Evolutionary conservation across 2,888 invertebrate species (phyloP).

Genomic region (Emmelina monodactyla): DNA sequence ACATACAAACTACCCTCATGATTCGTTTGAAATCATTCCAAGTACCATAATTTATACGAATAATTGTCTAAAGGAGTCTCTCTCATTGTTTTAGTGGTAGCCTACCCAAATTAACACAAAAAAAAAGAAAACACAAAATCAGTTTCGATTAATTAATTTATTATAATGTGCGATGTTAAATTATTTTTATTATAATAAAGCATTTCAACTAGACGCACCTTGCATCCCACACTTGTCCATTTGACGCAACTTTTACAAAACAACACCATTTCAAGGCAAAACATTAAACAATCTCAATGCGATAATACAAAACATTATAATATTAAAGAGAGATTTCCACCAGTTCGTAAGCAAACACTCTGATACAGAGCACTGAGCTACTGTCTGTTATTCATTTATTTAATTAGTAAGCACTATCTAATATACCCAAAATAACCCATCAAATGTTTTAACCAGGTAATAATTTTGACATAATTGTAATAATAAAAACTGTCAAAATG

Average conservation of each 20-base stretch:
- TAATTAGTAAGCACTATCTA: conserved; percentile 51
- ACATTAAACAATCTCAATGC: conserved; percentile 29
- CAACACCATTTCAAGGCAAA: conserved; percentile 36
- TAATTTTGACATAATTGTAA: too few species aligned
- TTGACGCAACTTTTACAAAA: conserved; percentile 37
- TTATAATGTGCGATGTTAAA: conserved; percentile 67
- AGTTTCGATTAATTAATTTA: conserved; percentile 67
- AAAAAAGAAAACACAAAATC: conserved; percentile 27
- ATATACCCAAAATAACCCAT: too few species aligned
- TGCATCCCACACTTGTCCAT: conserved; percentile 31
- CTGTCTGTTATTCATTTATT: conserved; percentile 20
- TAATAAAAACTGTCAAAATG: too few species aligned
- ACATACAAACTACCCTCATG: too few species aligned
- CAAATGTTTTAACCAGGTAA: too few species aligned
- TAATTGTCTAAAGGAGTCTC: too few species aligned
- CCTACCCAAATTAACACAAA: too few species aligned
- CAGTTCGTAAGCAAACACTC: conserved; percentile 40
- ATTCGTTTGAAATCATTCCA: too few species aligned
- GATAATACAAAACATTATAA: conserved; percentile 24
- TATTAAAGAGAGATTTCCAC: conserved; percentile 39
- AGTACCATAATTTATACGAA: too few species aligned
- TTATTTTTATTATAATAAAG: conserved; percentile 62
- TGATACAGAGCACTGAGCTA: conserved; percentile 55
- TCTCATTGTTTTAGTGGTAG: too few species aligned
- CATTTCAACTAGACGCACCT: conserved; percentile 44